Evolutionary conservation across 2,113 vertebrate species (phyloP), one percentile per base, ranked within the genome.

Genomic region (Rhinopomastus cyanomelas): DNA sequence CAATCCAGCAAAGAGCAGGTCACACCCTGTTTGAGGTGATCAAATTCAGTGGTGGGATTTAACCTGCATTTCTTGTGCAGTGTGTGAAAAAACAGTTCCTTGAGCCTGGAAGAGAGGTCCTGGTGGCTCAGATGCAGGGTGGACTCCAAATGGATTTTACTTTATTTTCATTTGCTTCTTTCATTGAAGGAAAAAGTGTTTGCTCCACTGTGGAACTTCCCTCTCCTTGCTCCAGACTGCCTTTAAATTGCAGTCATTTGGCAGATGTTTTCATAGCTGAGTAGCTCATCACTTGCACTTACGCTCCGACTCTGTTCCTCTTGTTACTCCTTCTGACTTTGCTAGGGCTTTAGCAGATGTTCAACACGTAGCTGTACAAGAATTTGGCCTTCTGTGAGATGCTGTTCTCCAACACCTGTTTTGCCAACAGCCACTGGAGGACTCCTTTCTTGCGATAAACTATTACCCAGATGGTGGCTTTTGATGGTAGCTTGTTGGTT

Each of bases 311-410:
- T 48, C 36, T 55, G 6, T 44, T 88, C 76, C 79, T 53, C 30
- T 69, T 48, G n/a, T 59, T 0, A 0, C 34, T 39, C 39, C 67
- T 32, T 25, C 51, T 76, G 56, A 26, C 59, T 72, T 29, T 71
- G 51, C 2, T 36, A 56, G 39, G 48, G 8, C 68, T 85, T 82
- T 59, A 80, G 42, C 89, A 90, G 88, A 42, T 88, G 75, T 88
- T 93, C 69, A 59, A 0, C 75, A 22, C 91, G 69, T 90, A 68
- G 85, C 66, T 91, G 77, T 57, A 76, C 57, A 90, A 88, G 81
- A 94, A 91, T 90, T 65, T 53, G 57, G 73, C 37, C 83, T 89
- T 71, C 61, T 72, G 89, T 67, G 77, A 89, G 49, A 74, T 81
- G 17, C 44, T 92, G 53, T 91, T 93, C 86, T 86, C 73, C 61